Percentiles rank a stretch among this genome's conserved stretches.
Evolutionary conservation across 2,113 vertebrate genomes (phyloP).

Genomic region (Morone chrysops): DNA sequence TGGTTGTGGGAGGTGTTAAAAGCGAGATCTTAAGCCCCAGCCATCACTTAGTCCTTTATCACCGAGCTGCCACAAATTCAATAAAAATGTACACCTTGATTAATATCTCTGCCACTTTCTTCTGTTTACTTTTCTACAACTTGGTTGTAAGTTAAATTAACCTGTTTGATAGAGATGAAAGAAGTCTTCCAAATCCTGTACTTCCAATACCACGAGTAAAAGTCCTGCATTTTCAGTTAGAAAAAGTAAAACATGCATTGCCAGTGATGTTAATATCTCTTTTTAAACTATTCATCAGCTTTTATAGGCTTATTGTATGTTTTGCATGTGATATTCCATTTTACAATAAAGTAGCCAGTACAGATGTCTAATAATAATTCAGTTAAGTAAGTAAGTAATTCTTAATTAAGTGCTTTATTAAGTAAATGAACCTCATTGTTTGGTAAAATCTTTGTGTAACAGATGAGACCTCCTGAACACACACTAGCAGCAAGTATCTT

Average conservation of each 20-base stretch:
- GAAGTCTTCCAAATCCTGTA: neutral
- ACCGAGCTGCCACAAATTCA: conserved; percentile 19
- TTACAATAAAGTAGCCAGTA: neutral
- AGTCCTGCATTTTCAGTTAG: neutral
- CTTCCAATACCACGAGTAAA: neutral
- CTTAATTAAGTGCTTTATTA: neutral
- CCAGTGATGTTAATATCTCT: neutral
- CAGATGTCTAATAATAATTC: neutral
- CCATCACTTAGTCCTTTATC: neutral
- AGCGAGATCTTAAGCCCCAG: neutral
- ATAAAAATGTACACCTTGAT: conserved; percentile 52
- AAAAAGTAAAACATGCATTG: neutral
- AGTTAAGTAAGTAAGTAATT: neutral
- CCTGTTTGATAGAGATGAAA: conserved; percentile 6
- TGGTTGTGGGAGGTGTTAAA: neutral
- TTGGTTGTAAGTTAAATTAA: neutral
- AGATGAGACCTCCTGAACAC: neutral
- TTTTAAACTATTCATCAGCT: neutral
- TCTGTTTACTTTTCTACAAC: neutral
- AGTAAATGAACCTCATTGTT: neutral
- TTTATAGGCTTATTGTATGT: neutral
- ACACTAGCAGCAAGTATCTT: neutral
- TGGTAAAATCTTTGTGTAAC: neutral
- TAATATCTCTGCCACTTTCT: conserved; percentile 35
- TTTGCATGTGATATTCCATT: neutral